phyloP scores from a whole-genome alignment of 2,797 vertebrate genomes.

The Falco berigora region DNA sequence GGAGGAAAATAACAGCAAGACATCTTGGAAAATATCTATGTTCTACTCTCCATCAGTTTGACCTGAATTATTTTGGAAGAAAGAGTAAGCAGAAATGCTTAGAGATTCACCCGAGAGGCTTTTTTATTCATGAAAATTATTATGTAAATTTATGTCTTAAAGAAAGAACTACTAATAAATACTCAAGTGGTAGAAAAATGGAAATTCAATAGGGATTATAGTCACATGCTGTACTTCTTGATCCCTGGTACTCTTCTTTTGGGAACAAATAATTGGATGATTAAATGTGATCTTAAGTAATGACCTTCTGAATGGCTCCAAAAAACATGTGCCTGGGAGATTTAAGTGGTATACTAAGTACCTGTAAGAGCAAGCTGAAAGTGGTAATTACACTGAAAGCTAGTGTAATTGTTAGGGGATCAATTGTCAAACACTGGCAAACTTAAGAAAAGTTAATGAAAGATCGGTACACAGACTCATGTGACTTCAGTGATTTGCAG shows the following conservation, averaged over 20 bases:
- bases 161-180: not conserved
- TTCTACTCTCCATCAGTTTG: not conserved
- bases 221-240: not conserved
- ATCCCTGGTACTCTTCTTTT: not conserved
- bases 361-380: constrained; percentile 15
- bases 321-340: constrained; percentile 22
- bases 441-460: constrained; percentile 28
- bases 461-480: not conserved
- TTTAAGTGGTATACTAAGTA: constrained; percentile 18
- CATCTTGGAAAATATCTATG: not conserved
- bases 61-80: not conserved
- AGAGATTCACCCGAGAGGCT: not conserved
- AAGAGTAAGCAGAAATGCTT: not conserved
- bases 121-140: not conserved
- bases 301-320: constrained; percentile 29
- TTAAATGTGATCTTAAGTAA: constrained; percentile 41
- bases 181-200: constrained; percentile 1
- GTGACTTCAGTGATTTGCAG: constrained; percentile 2
- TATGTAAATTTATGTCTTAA: not conserved
- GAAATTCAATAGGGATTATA: not conserved
- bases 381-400: constrained; percentile 30
- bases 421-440: constrained; percentile 33
- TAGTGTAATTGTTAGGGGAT: constrained; percentile 48
- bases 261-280: constrained; percentile 45
- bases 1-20: not conserved